Base-by-base conservation (phyloP, 2,888 invertebrate species). In the Panzeria rudis region DNA sequence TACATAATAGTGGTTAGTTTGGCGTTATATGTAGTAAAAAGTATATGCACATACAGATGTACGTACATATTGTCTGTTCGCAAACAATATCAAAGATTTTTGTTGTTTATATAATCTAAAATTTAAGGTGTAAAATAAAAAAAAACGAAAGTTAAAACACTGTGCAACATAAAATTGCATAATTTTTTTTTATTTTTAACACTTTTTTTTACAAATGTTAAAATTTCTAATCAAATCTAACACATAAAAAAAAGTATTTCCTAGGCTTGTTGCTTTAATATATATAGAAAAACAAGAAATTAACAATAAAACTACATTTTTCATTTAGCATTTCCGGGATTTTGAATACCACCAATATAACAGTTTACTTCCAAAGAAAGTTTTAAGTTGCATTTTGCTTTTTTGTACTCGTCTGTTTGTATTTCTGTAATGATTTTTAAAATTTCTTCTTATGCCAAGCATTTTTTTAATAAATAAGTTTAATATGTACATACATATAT, bases 191-290 rank as follows among this genome's bases (percentile, higher is more conserved):
- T 50, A 17, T 50, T 2, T 8, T 32, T 29, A 56, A 47, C 20
- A 41, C 8, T 64, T 25, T 73, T 47, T 62, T 64, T 15, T 61
- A 72, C 64, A 72, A 72, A 35, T 72, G 72, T 64, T 29, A 1
- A 59, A 64, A 47, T 66, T 38, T 72, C 64, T 72, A 77, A 78
- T 29, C 17, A 68, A 78, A 78, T 78, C 44, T 64, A 56, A 79
- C 52, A 32, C 11, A 32, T n/a, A n/a, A 17, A 56, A 17, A 52
- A 38, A 79, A 7, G 61, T 50, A 69, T 62, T 75, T 75, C 72
- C 72, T 79, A 35, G 41, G 41, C 54, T 52, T 52, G 20, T 38
- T 52, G 41, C 41, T 71, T 41, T n/a, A 20, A 20, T n/a, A 41
- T 41, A 32, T 61, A 47, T 6, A 50, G 11, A 32, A 73, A 73